Evolutionary conservation across 2,888 invertebrate species (phyloP).

Genomic region (Erebia palarica): DNA sequence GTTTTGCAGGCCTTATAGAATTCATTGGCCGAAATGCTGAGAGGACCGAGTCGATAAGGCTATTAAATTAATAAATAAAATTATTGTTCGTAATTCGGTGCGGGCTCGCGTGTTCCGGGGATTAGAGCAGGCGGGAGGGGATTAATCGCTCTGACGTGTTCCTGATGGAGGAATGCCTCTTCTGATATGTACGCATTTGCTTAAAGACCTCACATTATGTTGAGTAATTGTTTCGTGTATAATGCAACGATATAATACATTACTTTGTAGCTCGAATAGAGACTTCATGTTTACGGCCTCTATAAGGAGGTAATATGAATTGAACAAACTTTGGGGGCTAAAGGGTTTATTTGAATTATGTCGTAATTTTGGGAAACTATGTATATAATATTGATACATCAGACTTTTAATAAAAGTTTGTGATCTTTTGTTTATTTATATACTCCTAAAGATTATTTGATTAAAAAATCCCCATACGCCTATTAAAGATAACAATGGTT

Average conservation of each 20-base stretch:
- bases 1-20: no score
- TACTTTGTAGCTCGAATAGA: background rate
- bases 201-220: conserved; percentile 34
- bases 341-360: no score
- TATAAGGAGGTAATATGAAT: background rate
- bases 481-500: no score
- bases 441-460: no score
- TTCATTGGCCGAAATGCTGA: background rate
- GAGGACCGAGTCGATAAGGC: conserved; percentile 14
- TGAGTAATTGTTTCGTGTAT: conserved; percentile 28
- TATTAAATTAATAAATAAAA: conserved; percentile 61
- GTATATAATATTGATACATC: no score
- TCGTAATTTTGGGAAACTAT: no score
- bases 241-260: conserved; percentile 2
- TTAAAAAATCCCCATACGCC: no score
- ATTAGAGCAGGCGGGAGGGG: conserved; percentile 58
- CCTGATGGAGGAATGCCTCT: conserved; percentile 55
- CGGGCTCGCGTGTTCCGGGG: conserved; percentile 69
- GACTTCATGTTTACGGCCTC: background rate
- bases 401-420: no score
- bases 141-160: conserved; percentile 69
- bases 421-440: no score
- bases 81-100: conserved; percentile 52
- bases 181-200: conserved; percentile 40
- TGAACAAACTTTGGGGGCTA: no score